Conservation (phyloP, 2,797 vertebrate genomes). For the Alectoris magna region DNA sequence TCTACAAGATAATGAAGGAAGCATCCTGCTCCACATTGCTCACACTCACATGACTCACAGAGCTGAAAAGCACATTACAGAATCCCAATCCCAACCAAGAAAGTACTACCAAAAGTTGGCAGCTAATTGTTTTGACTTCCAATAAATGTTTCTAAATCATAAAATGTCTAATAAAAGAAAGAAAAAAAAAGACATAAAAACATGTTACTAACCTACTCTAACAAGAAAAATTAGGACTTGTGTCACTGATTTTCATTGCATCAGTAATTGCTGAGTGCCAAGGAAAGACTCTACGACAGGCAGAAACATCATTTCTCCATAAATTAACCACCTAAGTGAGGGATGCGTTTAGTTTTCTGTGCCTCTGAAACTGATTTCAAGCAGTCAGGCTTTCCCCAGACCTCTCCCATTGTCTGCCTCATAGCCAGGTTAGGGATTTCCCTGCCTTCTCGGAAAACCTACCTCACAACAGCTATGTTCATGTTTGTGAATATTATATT, state of each 20-base stretch:
- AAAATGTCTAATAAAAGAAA: neutral
- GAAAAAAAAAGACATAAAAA: neutral
- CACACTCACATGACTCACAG: too few relatives aligned
- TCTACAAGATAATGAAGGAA: neutral
- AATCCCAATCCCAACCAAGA: neutral
- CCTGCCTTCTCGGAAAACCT: neutral
- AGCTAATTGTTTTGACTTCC: neutral
- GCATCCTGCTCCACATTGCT: neutral
- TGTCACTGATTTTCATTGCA: too few relatives aligned
- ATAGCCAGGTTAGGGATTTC: neutral
- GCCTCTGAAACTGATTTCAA: neutral
- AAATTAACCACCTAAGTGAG: neutral
- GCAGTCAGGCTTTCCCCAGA: neutral
- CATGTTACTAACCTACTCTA: too few relatives aligned
- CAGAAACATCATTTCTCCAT: neutral
- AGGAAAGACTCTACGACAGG: neutral
- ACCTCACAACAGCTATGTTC: neutral
- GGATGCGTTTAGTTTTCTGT: neutral
- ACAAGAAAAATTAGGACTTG: neutral
- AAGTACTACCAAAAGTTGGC: neutral
- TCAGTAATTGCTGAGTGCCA: neutral
- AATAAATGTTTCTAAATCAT: neutral
- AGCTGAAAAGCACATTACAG: neutral
- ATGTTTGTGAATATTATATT: neutral
- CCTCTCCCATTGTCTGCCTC: neutral